These are phyloP conservation scores for Anthoscopus minutus DNA, from an alignment of 2,113 vertebrate genomes.

Conservation along the genomic window DNA sequence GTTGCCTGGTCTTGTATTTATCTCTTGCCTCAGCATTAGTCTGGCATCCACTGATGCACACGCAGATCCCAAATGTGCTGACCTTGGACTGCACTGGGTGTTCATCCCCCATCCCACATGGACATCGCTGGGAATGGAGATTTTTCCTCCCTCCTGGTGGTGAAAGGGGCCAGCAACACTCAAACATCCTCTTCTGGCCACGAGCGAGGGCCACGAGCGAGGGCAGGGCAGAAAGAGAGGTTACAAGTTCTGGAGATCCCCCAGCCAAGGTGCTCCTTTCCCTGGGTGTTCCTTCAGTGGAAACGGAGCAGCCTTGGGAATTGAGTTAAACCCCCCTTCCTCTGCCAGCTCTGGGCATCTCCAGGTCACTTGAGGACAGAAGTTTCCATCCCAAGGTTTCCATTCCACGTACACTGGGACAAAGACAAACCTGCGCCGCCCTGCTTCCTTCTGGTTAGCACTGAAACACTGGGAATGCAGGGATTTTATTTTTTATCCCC, in stretches of 20 bases:
- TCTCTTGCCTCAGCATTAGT: neutral
- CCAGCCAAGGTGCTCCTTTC: neutral
- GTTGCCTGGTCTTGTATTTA: neutral
- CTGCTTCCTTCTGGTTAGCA: neutral
- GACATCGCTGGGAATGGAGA: no score
- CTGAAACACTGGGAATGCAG: neutral
- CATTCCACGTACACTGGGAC: accelerated
- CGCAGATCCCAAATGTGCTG: neutral
- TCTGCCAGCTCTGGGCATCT: neutral
- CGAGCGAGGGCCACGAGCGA: accelerated
- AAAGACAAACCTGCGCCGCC: neutral
- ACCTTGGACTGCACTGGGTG: accelerated
- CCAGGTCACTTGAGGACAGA: neutral
- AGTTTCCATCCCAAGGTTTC: neutral
- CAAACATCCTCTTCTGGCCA: accelerated
- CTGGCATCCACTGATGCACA: neutral
- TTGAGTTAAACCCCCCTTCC: neutral
- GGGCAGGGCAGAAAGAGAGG: neutral
- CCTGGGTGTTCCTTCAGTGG: neutral
- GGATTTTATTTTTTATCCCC: neutral
- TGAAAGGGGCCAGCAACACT: neutral
- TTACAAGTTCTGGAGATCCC: accelerated
- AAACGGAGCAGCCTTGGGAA: neutral
- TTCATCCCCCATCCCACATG: neutral
- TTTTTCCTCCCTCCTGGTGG: neutral